These are phyloP conservation scores for Oscheius sp. DNA, from an alignment of 2,888 invertebrate genomes.

Conservation along the genomic window DNA sequence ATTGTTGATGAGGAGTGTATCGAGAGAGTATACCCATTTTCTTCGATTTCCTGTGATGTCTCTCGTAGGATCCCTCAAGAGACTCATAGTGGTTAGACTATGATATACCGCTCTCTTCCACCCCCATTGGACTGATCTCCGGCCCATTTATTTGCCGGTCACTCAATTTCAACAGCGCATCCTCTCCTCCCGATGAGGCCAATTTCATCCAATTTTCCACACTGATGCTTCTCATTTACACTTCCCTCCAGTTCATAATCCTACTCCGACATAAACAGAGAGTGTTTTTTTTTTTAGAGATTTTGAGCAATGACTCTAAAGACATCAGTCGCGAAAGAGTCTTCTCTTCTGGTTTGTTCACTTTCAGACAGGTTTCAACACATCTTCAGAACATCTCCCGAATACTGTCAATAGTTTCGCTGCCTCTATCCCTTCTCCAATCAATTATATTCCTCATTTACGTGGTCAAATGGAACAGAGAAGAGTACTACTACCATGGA, in stretches of 20 bases:
- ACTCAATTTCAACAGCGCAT: not conserved
- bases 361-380: not conserved
- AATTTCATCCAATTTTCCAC: constrained; percentile 10
- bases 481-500: constrained; percentile 21
- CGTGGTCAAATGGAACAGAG: not conserved
- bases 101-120: not conserved
- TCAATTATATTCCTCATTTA: constrained; percentile 16
- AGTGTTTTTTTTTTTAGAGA: not conserved
- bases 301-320: not conserved
- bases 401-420: constrained; percentile 12
- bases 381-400: constrained; percentile 9
- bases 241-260: not conserved
- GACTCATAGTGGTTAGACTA: too few relatives aligned
- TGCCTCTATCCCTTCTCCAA: constrained; percentile 21
- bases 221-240: not conserved
- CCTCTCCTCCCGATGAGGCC: not conserved
- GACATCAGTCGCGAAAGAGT: not conserved
- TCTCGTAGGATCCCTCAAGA: too few relatives aligned
- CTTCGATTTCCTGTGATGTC: too few relatives aligned
- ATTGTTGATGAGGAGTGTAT: too few relatives aligned
- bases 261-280: not conserved
- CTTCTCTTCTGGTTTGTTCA: not conserved
- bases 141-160: not conserved
- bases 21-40: too few relatives aligned
- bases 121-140: not conserved